Percentiles rank a stretch among this genome's conserved stretches.
phyloP scores from a whole-genome alignment of 92 coral and sea anemone species.

The Parazoanthus swiftii region DNA sequence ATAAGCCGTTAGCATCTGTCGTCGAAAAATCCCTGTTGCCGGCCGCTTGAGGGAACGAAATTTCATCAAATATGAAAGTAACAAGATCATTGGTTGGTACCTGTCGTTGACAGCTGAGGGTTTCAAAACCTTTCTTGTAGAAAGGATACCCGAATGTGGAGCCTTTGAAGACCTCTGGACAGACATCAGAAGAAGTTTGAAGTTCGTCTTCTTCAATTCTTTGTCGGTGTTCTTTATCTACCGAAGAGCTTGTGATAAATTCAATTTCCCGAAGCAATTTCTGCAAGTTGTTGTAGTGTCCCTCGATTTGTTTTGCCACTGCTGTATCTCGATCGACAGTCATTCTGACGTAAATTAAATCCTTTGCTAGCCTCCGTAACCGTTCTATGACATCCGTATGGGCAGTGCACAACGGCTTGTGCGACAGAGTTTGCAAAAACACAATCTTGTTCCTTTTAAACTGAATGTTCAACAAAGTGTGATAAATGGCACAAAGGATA shows the following conservation, averaged over 20 bases:
- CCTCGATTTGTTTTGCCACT: constrained; percentile 70
- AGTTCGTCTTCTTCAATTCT: constrained; percentile 40
- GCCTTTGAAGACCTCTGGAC: constrained; percentile 84
- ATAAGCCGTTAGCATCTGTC: constrained; percentile 26
- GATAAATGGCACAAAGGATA: constrained; percentile 52
- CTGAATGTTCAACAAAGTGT: constrained; percentile 49
- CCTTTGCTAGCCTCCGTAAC: constrained; percentile 55
- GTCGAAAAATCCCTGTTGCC: constrained; percentile 32
- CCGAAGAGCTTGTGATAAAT: constrained; percentile 53
- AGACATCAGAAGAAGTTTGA: constrained; percentile 51
- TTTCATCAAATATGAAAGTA: constrained; percentile 78
- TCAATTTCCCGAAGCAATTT: constrained; percentile 73
- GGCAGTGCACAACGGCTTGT: constrained; percentile 70
- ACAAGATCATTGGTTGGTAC: constrained; percentile 55
- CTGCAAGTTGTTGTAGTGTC: constrained; percentile 76
- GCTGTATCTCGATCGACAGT: constrained; percentile 59
- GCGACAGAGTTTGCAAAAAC: constrained; percentile 35
- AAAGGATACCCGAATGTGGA: constrained; percentile 81
- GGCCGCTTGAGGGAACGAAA: constrained; percentile 46
- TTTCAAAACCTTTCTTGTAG: constrained; percentile 78
- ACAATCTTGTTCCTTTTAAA: constrained; percentile 42
- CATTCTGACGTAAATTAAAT: constrained; percentile 67
- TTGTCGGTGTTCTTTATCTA: constrained; percentile 19
- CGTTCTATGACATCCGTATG: constrained; percentile 51
- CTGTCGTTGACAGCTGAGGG: constrained; percentile 53